A percentile compares a stretch with the other conserved stretches of the same genome.
phyloP scores from a whole-genome alignment of 2,888 invertebrate genomes.

The Drosophila demipolita region DNA sequence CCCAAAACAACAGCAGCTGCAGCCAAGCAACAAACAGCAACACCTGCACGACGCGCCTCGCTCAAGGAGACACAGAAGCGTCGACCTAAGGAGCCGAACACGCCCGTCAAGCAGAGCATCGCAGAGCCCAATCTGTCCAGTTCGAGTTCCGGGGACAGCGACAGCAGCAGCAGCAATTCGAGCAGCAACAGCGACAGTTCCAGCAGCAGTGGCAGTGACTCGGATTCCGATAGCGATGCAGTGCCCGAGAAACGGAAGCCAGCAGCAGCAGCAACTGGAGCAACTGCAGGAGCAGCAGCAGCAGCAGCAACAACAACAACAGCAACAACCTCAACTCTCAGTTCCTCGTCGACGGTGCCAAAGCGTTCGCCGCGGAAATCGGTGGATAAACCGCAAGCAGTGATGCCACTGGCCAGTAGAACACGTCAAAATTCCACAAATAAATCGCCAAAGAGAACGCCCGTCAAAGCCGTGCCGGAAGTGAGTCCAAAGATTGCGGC shows the following conservation, averaged over 20 bases:
- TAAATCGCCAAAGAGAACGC: conserved; percentile 74
- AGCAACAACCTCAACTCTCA: not conserved
- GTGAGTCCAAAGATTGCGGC: conserved; percentile 11
- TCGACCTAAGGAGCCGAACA: conserved; percentile 67
- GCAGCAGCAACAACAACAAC: conserved; percentile 13
- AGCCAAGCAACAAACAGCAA: conserved; percentile 34
- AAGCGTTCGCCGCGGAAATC: conserved; percentile 79
- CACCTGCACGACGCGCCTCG: conserved; percentile 70
- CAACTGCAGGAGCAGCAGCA: conserved; percentile 62
- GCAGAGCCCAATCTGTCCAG: conserved; percentile 74
- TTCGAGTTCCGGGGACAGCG: conserved; percentile 80
- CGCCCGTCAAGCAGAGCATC: conserved; percentile 63
- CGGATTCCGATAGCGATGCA: conserved; percentile 46
- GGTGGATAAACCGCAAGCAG: conserved; percentile 53
- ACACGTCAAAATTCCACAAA: conserved; percentile 67
- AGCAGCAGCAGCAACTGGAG: conserved; percentile 26
- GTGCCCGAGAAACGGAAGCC: conserved; percentile 72
- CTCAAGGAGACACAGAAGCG: conserved; percentile 62
- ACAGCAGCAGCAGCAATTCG: conserved; percentile 64
- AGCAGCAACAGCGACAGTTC: conserved; percentile 69
- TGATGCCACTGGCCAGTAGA: conserved; percentile 30
- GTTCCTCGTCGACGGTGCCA: conserved; percentile 56
- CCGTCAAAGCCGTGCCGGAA: conserved; percentile 60
- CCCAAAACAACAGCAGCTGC: conserved; percentile 22
- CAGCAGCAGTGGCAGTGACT: conserved; percentile 72